These are phyloP conservation scores for Conus canariensis DNA, from an alignment of 2,888 invertebrate genomes.

Conservation along the genomic window DNA sequence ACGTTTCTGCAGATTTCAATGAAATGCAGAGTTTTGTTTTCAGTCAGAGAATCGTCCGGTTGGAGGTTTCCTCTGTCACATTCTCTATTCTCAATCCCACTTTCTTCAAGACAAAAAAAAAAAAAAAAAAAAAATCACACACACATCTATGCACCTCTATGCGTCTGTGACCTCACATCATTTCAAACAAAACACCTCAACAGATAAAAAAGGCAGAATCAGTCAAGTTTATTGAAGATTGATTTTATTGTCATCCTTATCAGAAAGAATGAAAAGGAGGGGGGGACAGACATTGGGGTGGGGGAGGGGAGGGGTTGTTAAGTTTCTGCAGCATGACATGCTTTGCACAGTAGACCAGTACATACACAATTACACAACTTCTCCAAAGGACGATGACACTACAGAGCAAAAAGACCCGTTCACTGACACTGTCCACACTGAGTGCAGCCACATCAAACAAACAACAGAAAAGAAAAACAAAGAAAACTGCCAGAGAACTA, in stretches of 20 bases:
- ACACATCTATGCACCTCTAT: too few species aligned
- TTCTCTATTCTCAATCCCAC: too few species aligned
- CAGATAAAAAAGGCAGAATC: not conserved
- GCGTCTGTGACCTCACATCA: too few species aligned
- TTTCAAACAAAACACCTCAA: not conserved
- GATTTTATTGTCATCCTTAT: slow-evolving; percentile 19
- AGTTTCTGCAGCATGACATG: not conserved
- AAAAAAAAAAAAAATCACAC: too few species aligned
- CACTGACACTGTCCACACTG: slow-evolving; percentile 5
- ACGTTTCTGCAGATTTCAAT: too few species aligned
- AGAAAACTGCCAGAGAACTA: not conserved
- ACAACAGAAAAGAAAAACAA: not conserved
- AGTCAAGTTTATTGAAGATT: not conserved
- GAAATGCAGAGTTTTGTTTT: too few species aligned
- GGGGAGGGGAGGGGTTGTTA: not conserved
- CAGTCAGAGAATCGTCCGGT: too few species aligned
- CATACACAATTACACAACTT: not conserved
- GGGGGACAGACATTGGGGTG: slow-evolving; percentile 1
- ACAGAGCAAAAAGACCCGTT: not conserved
- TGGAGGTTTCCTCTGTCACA: too few species aligned
- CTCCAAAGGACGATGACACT: slow-evolving; percentile 10
- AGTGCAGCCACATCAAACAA: slow-evolving; percentile 13
- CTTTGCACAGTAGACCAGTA: not conserved
- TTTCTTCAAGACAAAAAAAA: too few species aligned
- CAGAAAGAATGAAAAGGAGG: slow-evolving; percentile 6